phyloP scores from a whole-genome alignment of 2,888 invertebrate genomes.

The Drosophila mettleri region DNA sequence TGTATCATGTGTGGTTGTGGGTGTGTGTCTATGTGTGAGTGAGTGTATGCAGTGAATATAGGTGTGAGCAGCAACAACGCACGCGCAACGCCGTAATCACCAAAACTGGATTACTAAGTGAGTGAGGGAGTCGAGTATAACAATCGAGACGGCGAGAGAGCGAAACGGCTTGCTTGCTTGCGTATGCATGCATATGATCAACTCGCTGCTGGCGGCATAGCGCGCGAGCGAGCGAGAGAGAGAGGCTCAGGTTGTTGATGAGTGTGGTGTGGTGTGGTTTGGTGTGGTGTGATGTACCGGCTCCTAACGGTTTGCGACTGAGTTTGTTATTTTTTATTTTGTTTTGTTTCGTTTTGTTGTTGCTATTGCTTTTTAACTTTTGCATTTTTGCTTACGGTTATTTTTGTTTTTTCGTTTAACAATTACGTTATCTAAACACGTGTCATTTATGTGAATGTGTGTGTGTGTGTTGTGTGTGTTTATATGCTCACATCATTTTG shows the following conservation, averaged over 20 bases:
- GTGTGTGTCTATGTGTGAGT: constrained; percentile 4
- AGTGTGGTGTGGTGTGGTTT: too few relatives aligned
- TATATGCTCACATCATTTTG: constrained; percentile 41
- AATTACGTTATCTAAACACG: constrained; percentile 56
- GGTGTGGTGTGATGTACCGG: background rate
- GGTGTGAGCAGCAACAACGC: constrained; percentile 27
- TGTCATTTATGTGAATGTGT: constrained; percentile 24
- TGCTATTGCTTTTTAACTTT: constrained; percentile 27
- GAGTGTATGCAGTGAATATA: constrained; percentile 14
- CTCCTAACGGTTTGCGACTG: constrained; percentile 11
- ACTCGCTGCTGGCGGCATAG: constrained; percentile 16
- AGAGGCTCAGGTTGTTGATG: constrained; percentile 4
- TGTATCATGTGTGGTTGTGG: constrained; percentile 11
- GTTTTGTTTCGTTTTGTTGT: background rate
- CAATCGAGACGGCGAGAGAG: constrained; percentile 8
- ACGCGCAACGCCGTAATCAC: constrained; percentile 17
- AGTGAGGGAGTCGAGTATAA: background rate
- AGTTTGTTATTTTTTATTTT: constrained; percentile 5
- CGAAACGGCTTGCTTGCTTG: constrained; percentile 16
- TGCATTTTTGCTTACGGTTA: constrained; percentile 25
- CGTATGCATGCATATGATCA: constrained; percentile 17
- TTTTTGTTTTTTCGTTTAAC: constrained; percentile 45
- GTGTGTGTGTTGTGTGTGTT: constrained; percentile 17
- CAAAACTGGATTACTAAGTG: background rate
- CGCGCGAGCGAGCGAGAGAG: constrained; percentile 1